Percentiles rank a stretch among this genome's conserved stretches.
These are phyloP conservation scores for Subacronicta megacephala DNA, from an alignment of 2,888 invertebrate genomes.

Conservation along the genomic window DNA sequence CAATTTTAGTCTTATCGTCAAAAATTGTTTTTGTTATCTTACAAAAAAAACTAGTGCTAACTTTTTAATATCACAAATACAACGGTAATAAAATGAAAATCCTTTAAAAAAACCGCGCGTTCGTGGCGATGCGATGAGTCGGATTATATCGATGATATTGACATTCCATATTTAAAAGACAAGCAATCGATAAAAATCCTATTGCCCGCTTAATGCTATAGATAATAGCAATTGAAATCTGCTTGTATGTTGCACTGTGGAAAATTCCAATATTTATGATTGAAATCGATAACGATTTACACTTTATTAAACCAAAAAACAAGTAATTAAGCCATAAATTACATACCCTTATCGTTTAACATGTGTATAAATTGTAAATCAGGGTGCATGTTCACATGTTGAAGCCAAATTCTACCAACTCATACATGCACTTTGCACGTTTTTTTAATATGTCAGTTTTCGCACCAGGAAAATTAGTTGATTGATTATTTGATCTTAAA, in stretches of 20 bases:
- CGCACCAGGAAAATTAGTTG: too few species aligned
- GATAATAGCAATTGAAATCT: slow-evolving; percentile 45
- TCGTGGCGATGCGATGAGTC: slow-evolving; percentile 31
- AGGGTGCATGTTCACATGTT: not conserved
- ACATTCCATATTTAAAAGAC: slow-evolving; percentile 34
- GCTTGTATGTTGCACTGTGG: slow-evolving; percentile 39
- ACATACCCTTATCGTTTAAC: slow-evolving; percentile 6
- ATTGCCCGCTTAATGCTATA: slow-evolving; percentile 11
- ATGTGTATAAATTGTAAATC: not conserved
- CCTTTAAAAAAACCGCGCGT: slow-evolving; percentile 19
- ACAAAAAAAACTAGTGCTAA: slow-evolving; percentile 25
- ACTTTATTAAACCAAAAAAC: slow-evolving; percentile 3
- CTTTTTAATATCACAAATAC: slow-evolving; percentile 16
- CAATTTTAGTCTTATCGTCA: not conserved
- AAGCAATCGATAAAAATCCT: slow-evolving; percentile 48
- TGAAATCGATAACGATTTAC: slow-evolving; percentile 21
- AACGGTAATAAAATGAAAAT: slow-evolving; percentile 26
- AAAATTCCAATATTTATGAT: slow-evolving; percentile 37
- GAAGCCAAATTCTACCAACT: too few species aligned
- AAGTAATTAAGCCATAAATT: slow-evolving; percentile 19
- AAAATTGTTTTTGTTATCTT: slow-evolving; percentile 5
- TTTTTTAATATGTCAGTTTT: too few species aligned
- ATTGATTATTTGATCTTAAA: too few species aligned
- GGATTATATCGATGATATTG: slow-evolving; percentile 35
- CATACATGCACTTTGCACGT: too few species aligned